These are phyloP conservation scores for Crocodylus rhombifer DNA, from an alignment of 2,797 vertebrate species.

Conservation along the genomic window DNA sequence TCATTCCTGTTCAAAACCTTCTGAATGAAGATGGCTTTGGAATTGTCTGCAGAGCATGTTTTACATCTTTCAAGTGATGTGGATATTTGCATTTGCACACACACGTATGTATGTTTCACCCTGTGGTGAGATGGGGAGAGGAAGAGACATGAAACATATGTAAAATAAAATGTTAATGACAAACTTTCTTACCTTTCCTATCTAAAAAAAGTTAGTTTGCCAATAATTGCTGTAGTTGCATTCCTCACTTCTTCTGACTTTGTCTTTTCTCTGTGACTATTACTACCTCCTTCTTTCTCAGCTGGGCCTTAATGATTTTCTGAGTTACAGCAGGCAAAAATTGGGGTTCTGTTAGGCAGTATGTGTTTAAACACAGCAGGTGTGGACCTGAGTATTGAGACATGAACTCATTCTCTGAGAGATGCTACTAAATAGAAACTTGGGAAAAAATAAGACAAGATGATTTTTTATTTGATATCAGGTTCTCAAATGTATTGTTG, in stretches of 20 bases:
- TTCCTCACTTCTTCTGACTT: slow-evolving; percentile 8
- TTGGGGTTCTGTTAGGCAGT: not conserved
- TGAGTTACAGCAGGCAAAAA: slow-evolving; percentile 31
- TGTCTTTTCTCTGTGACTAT: not conserved
- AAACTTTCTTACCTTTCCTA: not conserved
- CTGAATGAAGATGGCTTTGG: not conserved
- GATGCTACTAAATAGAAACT: not conserved
- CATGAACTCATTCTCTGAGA: not conserved
- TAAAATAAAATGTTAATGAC: not conserved
- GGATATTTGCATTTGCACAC: not conserved
- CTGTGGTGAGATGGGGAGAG: not conserved
- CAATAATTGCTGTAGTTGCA: not conserved
- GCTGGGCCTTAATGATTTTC: slow-evolving; percentile 16
- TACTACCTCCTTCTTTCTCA: not conserved
- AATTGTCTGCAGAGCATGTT: not conserved
- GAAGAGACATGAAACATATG: not conserved
- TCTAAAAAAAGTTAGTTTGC: not conserved
- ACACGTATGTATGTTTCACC: not conserved
- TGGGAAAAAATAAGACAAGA: not conserved
- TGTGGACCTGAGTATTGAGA: not conserved
- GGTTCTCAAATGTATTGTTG: slow-evolving; percentile 29
- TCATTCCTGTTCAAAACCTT: not conserved
- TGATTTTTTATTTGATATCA: slow-evolving; percentile 35
- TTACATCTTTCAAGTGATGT: not conserved
- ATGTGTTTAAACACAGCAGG: not conserved